Percentiles rank a stretch among this genome's conserved stretches.
Evolutionary conservation across 2,888 invertebrate genomes (phyloP).

Genomic region (Lucinisca nassula): DNA sequence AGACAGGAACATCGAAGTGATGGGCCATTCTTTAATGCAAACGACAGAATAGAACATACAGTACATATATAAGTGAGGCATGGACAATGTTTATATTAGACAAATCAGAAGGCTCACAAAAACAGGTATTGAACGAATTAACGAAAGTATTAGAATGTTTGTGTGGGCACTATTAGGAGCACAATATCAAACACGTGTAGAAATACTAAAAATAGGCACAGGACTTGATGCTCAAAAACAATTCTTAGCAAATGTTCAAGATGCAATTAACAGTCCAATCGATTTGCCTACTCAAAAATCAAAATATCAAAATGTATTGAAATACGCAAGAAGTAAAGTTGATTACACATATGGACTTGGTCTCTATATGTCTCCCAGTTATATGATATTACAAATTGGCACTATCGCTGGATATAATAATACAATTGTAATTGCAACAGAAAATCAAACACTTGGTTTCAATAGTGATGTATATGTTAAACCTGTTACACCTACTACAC

Average conservation of each 20-base stretch:
- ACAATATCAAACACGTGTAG: constrained; percentile 8
- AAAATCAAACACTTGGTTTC: not conserved
- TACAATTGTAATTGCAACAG: constrained; percentile 13
- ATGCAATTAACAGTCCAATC: constrained; percentile 14
- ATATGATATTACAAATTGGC: constrained; percentile 29
- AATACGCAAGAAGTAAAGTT: constrained; percentile 5
- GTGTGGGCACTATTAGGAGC: constrained; percentile 20
- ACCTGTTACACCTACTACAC: not conserved
- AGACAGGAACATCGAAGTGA: too few relatives aligned
- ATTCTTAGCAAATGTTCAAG: constrained; percentile 23
- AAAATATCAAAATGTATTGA: constrained; percentile 14
- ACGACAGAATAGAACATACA: not conserved
- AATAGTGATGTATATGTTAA: constrained; percentile 3
- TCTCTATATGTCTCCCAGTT: constrained; percentile 27
- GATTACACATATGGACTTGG: constrained; percentile 25
- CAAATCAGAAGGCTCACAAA: constrained; percentile 7
- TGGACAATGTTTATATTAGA: constrained; percentile 22
- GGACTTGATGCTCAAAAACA: constrained; percentile 31
- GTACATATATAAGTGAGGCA: not conserved
- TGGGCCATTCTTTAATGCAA: not conserved
- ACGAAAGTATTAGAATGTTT: constrained; percentile 18
- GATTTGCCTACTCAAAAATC: constrained; percentile 14
- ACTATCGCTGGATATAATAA: constrained; percentile 14
- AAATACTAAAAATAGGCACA: constrained; percentile 14
- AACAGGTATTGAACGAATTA: constrained; percentile 24